Percentiles rank a stretch among this genome's conserved stretches.
Conservation (phyloP, 2,113 vertebrate species). For the Reinhardtius hippoglossoides region DNA sequence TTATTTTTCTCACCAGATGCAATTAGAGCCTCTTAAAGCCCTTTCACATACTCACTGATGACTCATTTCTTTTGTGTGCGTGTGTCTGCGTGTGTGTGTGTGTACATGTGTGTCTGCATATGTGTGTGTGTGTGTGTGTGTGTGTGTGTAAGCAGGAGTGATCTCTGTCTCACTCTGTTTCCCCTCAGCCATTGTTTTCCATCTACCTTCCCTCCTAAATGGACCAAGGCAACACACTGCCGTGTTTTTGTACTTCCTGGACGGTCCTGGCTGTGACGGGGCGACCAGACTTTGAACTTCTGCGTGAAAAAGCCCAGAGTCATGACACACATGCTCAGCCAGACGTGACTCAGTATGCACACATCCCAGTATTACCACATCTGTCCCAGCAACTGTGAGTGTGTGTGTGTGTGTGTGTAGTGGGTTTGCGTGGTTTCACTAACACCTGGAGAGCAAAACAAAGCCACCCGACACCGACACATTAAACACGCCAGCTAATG, state of each 20-base stretch:
- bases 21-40: constrained; percentile 76
- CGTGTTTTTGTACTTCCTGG: constrained; percentile 21
- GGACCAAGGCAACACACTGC: constrained; percentile 29
- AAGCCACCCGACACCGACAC: constrained; percentile 37
- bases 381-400: constrained; percentile 68
- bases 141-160: constrained; percentile 16
- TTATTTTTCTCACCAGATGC: constrained; percentile 68
- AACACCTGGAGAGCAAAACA: constrained; percentile 66
- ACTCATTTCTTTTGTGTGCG: constrained; percentile 65
- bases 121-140: not conserved
- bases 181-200: constrained; percentile 47
- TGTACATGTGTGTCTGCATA: constrained; percentile 9
- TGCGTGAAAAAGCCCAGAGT: constrained; percentile 41
- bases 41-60: constrained; percentile 66
- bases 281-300: constrained; percentile 62
- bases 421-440: constrained; percentile 34
- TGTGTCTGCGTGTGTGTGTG: constrained; percentile 4
- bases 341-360: constrained; percentile 74
- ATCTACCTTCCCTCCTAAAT: constrained; percentile 47
- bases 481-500: not conserved
- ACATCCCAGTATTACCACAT: constrained; percentile 65
- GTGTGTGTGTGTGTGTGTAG: not conserved
- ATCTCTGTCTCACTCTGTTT: constrained; percentile 27
- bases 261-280: constrained; percentile 32
- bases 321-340: constrained; percentile 69